Evolutionary conservation across 2,113 vertebrate genomes (phyloP).

Genomic region (Gambusia affinis): DNA sequence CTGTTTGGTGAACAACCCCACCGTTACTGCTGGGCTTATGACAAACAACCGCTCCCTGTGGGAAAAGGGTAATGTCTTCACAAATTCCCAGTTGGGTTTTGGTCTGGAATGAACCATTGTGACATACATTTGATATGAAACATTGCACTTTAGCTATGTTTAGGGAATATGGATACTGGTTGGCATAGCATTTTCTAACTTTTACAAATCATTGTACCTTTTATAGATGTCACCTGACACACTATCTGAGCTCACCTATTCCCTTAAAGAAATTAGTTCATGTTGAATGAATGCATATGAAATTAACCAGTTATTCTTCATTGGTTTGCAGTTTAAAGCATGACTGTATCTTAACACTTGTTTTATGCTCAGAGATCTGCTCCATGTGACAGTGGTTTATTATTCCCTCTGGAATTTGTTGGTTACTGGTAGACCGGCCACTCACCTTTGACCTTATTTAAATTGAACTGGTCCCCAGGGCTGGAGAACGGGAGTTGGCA

Average conservation of each 20-base stretch:
- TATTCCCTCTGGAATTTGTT: slow-evolving; percentile 41
- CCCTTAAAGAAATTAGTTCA: background rate
- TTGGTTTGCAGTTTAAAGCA: background rate
- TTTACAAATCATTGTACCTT: background rate
- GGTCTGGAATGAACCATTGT: too few relatives aligned
- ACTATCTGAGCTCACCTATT: background rate
- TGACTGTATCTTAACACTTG: background rate
- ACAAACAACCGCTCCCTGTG: too few relatives aligned
- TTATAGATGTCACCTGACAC: background rate
- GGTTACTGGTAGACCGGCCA: slow-evolving; percentile 30
- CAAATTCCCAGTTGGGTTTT: too few relatives aligned
- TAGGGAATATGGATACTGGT: background rate
- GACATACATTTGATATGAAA: too few relatives aligned
- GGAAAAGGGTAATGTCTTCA: too few relatives aligned
- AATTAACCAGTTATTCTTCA: slow-evolving; percentile 1
- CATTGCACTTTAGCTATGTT: too few relatives aligned
- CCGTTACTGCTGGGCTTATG: too few relatives aligned
- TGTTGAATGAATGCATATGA: background rate
- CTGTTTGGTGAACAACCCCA: too few relatives aligned
- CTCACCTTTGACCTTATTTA: slow-evolving; percentile 66
- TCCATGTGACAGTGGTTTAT: slow-evolving; percentile 34
- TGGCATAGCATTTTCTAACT: background rate
- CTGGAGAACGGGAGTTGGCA: background rate
- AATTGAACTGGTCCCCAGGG: slow-evolving; percentile 50
- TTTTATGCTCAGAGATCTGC: slow-evolving; percentile 13